Conservation (phyloP, 2,797 vertebrate genomes). For the Peromyscus eremicus region DNA sequence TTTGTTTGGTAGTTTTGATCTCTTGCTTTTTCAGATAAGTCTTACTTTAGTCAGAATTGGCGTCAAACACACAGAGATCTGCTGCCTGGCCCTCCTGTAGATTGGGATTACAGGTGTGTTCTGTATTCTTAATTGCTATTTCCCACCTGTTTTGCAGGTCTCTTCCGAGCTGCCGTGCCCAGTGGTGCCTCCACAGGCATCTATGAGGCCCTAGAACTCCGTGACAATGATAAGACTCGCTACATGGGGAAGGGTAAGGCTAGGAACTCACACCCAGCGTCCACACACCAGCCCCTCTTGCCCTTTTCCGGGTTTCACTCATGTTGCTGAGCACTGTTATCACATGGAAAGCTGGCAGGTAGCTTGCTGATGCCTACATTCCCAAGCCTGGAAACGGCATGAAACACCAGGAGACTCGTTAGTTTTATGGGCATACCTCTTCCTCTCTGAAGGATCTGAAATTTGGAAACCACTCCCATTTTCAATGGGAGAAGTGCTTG, state of each 20-base stretch:
- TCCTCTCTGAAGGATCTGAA: background rate
- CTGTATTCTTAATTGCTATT: background rate
- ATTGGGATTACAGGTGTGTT: background rate
- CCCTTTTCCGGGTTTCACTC: background rate
- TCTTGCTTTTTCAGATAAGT: background rate
- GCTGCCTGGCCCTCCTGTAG: background rate
- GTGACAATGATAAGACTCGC: slow-evolving; percentile 98
- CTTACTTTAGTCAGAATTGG: background rate
- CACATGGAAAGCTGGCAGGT: background rate
- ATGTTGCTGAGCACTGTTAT: fast-evolving
- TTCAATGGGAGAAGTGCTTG: background rate
- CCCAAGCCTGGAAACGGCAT: background rate
- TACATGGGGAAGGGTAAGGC: slow-evolving; percentile 97
- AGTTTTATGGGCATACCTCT: background rate
- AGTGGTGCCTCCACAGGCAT: slow-evolving; percentile 99
- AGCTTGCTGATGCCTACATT: fast-evolving
- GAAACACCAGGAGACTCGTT: background rate
- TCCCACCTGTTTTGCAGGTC: slow-evolving; percentile 86
- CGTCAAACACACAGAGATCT: too few species aligned
- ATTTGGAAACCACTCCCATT: background rate
- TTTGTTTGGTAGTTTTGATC: background rate
- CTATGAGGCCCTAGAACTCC: slow-evolving; percentile 98
- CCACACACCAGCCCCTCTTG: fast-evolving
- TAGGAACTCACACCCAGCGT: fast-evolving
- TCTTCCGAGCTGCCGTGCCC: slow-evolving; percentile 99